Evolutionary conservation across 2,888 invertebrate species (phyloP).

Genomic region (Rhaphigaster nebulosa): DNA sequence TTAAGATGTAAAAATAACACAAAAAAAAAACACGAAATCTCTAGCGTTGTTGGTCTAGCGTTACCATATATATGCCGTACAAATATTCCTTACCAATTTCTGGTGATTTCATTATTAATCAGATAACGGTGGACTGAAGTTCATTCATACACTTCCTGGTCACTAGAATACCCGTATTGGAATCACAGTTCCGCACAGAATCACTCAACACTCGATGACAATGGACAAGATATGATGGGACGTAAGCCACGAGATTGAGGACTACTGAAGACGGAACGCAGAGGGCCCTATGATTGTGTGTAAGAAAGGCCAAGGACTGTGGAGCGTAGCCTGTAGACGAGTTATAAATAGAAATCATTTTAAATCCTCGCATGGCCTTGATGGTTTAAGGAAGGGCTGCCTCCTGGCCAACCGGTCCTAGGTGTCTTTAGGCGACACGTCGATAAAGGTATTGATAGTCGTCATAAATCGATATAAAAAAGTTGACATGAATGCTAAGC

Average conservation of each 20-base stretch:
- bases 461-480: neutral
- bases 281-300: slow-evolving; percentile 35
- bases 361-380: slow-evolving; percentile 33
- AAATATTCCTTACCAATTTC: neutral
- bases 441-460: neutral
- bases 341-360: slow-evolving; percentile 47
- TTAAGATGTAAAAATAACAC: too few species aligned
- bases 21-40: too few species aligned
- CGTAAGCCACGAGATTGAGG: neutral
- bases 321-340: neutral
- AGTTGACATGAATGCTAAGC: neutral
- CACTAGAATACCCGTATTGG: neutral
- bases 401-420: slow-evolving; percentile 2
- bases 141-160: neutral
- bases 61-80: too few species aligned
- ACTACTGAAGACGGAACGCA: neutral
- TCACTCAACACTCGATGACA: neutral
- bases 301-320: slow-evolving; percentile 45
- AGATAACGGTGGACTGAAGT: neutral
- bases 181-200: neutral
- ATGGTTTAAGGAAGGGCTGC: slow-evolving; percentile 41
- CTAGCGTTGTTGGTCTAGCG: too few species aligned
- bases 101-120: neutral
- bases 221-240: neutral
- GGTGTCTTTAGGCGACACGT: neutral